A percentile compares a stretch with the other conserved stretches of the same genome.
phyloP scores from a whole-genome alignment of 37 sponge, comb jelly and placozoan species.

The Cliona cf. orientalis region DNA sequence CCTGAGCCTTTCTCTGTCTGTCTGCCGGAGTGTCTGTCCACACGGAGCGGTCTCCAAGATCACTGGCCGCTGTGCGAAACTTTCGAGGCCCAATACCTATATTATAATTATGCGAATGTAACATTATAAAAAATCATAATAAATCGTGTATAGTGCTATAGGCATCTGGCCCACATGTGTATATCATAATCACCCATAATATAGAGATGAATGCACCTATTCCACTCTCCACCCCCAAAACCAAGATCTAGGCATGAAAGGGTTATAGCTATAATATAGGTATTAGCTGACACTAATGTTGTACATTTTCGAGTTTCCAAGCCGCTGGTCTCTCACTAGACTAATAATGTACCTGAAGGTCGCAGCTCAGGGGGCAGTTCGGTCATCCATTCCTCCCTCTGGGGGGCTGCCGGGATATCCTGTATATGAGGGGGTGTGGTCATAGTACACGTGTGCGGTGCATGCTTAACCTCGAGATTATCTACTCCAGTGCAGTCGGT shows the following conservation, averaged over 20 bases:
- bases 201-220: no score
- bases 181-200: no score
- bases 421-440: no score
- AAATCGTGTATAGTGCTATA: neutral
- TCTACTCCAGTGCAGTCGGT: no score
- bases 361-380: constrained; percentile 74
- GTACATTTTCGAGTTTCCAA: neutral
- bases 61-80: constrained; percentile 50
- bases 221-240: no score
- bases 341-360: constrained; percentile 53
- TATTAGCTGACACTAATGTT: no score
- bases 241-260: no score
- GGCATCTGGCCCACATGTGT: no score
- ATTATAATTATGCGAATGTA: neutral
- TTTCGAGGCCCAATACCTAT: constrained; percentile 77
- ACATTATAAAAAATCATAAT: neutral
- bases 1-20: constrained; percentile 44
- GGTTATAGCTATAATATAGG: no score
- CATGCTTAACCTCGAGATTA: no score
- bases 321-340: neutral
- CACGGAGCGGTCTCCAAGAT: constrained; percentile 78
- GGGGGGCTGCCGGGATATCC: constrained; percentile 2
- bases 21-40: constrained; percentile 87
- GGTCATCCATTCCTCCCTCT: constrained; percentile 84
- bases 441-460: no score